Percentiles rank a stretch among this genome's conserved stretches.
phyloP scores from a whole-genome alignment of 1,140 invertebrate species.

The Oedothorax gibbosus region DNA sequence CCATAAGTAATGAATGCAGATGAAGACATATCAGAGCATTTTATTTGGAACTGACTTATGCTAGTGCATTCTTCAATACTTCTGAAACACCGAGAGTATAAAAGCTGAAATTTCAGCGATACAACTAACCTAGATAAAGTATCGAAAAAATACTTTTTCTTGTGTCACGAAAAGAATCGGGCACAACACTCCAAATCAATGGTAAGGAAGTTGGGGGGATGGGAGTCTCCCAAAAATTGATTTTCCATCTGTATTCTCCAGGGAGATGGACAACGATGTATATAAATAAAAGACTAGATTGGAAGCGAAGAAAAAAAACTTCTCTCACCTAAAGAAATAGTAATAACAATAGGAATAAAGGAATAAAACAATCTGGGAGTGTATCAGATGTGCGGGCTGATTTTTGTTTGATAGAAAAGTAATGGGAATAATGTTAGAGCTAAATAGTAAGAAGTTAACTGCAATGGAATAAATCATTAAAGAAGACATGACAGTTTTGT shows the following conservation, averaged over 20 bases:
- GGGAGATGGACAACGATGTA: conserved; percentile 28
- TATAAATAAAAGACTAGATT: conserved; percentile 36
- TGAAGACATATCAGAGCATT: too few relatives aligned
- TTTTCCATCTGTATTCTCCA: conserved; percentile 41
- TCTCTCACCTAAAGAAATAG: neutral
- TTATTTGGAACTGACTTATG: too few relatives aligned
- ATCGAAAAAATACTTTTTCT: too few relatives aligned
- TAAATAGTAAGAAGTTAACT: conserved; percentile 9
- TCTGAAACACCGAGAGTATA: too few relatives aligned
- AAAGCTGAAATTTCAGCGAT: too few relatives aligned
- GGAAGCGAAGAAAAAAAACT: neutral
- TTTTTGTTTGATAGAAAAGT: conserved; percentile 14
- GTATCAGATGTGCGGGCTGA: conserved; percentile 44
- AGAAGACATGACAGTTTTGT: too few relatives aligned
- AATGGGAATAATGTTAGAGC: neutral
- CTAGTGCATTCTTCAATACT: too few relatives aligned
- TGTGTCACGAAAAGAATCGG: neutral
- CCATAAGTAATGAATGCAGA: too few relatives aligned
- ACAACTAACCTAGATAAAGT: too few relatives aligned
- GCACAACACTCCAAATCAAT: conserved; percentile 52
- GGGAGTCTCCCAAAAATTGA: conserved; percentile 46
- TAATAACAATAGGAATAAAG: conserved; percentile 23
- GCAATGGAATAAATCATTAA: too few relatives aligned
- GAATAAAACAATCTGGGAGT: conserved; percentile 1
- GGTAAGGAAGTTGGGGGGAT: neutral